Base-by-base conservation (phyloP, 2,797 vertebrate species). In the Nannoperca obscura region DNA sequence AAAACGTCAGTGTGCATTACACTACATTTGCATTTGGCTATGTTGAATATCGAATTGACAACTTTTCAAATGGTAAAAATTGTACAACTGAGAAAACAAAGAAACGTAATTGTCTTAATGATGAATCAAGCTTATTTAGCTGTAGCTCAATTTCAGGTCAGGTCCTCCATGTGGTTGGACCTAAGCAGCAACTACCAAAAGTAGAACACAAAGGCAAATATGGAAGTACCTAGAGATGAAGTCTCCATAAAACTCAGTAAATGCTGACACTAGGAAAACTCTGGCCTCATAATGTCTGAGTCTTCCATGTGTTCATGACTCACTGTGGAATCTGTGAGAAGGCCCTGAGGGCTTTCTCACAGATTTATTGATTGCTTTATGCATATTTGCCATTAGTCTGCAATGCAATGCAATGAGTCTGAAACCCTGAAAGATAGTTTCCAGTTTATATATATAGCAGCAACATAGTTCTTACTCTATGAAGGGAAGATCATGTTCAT, bases 201-300 rank as follows among this genome's bases (percentile, higher is more conserved):
- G 24, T 20, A 22, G 27, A 54, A 46, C 20, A 1, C 49, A 47
- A 20, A 17, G 13, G 13, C 12, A 44, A 52, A 65, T 46, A 38
- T 22, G 17, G 22, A 62, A 38, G 24, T 47, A 17, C 17, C 17
- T 54, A 5, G 50, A 62, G 14, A 57, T 15, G 13, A 71, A 62
- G 2, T 59, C 19, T 59, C 19, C 24, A 19, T 34, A 34, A 46
- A 1, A 19, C 6, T 7, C 30, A 61, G 8, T 32, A 65, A 65
- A 30, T 60, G 27, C 46, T 64, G 66, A 36, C 30, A 63, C 22
- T 9, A 32, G 34, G 19, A 60, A 62, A 62, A 46, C 40, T 54
- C 38, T 68, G 46, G 17, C 32, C 2, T 14, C 47, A 9, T 60
- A 14, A 42, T 54, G 8, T 34, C 32, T 32, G 32, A 32, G 32